These are phyloP conservation scores for Lichenostomus cassidix DNA, from an alignment of 2,113 vertebrate species.

Conservation along the genomic window DNA sequence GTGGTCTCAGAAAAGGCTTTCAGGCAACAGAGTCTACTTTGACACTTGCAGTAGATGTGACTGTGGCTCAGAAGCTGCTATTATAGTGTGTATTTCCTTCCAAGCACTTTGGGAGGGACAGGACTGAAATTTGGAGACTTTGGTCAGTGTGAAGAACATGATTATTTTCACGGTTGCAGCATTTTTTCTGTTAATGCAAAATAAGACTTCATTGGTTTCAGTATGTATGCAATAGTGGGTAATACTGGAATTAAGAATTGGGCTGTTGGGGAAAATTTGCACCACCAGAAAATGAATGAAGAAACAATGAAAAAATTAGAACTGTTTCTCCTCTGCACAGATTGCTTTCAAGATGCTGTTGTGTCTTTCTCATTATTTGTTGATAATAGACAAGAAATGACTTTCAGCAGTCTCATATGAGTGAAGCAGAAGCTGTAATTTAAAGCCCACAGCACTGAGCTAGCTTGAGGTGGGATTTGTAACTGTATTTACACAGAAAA, in stretches of 20 bases:
- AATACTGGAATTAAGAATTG: not conserved
- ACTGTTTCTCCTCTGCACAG: constrained; percentile 6
- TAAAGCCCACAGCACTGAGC: not conserved
- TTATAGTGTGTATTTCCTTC: fast-evolving
- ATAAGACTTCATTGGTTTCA: not conserved
- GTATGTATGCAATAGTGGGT: not conserved
- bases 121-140: not conserved
- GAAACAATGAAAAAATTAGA: not conserved
- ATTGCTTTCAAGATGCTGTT: not conserved
- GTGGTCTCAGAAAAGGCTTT: not conserved
- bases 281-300: not conserved
- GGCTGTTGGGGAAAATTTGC: not conserved
- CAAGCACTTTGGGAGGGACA: not conserved
- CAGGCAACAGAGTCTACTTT: not conserved
- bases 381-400: not conserved
- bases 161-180: not conserved
- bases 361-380: not conserved
- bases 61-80: not conserved
- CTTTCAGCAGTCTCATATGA: not conserved
- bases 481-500: not conserved
- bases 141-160: not conserved
- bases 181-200: not conserved
- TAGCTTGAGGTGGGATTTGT: not conserved
- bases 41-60: not conserved
- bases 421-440: not conserved